Percentiles rank a stretch among this genome's conserved stretches.
Evolutionary conservation across 1,140 invertebrate species (phyloP).

Genomic region (Belonocnema kinseyi): DNA sequence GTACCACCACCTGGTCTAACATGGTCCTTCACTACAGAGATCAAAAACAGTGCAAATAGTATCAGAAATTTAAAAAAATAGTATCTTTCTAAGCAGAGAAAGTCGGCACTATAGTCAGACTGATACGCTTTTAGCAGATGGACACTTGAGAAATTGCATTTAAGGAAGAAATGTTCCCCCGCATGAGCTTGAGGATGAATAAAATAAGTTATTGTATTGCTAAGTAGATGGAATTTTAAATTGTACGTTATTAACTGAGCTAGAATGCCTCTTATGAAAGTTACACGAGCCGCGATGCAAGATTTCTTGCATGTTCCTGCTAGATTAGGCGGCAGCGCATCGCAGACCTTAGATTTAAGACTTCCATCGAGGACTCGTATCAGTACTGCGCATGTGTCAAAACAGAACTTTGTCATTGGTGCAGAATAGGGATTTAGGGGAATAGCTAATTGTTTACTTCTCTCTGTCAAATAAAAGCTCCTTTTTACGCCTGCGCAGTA

Average conservation of each 20-base stretch:
- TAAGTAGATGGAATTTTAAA: background rate
- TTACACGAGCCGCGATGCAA: background rate
- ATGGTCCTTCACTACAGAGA: too few species aligned
- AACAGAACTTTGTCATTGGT: too few species aligned
- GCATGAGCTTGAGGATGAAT: background rate
- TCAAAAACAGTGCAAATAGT: too few species aligned
- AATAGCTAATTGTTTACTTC: too few species aligned
- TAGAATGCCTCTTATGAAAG: background rate
- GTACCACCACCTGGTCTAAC: too few species aligned
- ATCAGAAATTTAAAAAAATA: too few species aligned
- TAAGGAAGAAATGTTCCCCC: conserved; percentile 4
- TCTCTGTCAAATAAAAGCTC: background rate
- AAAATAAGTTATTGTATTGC: background rate
- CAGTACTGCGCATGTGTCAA: too few species aligned
- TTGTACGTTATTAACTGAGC: background rate
- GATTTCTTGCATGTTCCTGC: too few species aligned
- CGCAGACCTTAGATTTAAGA: too few species aligned
- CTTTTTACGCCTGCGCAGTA: conserved; percentile 4
- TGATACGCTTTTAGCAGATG: background rate
- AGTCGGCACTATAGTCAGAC: conserved; percentile 16
- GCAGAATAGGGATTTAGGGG: too few species aligned
- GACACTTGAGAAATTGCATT: conserved; percentile 23
- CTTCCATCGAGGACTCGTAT: too few species aligned
- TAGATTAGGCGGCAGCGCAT: too few species aligned
- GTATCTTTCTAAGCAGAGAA: conserved; percentile 24